phyloP scores from a whole-genome alignment of 2,888 invertebrate genomes.

The Microdon myrmicae region DNA sequence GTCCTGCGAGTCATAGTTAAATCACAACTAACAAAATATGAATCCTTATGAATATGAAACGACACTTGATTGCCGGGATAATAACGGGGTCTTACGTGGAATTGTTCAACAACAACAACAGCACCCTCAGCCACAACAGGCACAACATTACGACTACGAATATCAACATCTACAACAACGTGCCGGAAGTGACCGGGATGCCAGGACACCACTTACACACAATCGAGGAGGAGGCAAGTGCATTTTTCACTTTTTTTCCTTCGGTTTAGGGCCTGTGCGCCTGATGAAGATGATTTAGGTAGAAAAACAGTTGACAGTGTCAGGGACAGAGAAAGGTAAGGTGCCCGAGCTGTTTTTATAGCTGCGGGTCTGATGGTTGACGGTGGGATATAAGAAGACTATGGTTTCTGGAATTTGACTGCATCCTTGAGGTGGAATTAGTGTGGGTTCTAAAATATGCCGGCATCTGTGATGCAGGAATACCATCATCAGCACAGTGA shows the following conservation, averaged over 20 bases:
- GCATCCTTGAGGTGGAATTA: no score
- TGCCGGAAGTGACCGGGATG: conserved; percentile 56
- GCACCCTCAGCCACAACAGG: conserved; percentile 53
- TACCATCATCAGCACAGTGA: no score
- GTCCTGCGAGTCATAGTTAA: conserved; percentile 61
- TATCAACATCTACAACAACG: conserved; percentile 65
- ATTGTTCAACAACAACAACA: conserved; percentile 58
- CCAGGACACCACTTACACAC: conserved; percentile 62
- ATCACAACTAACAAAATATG: conserved; percentile 59
- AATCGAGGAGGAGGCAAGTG: conserved; percentile 66
- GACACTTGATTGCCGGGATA: conserved; percentile 67
- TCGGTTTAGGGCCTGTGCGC: no score
- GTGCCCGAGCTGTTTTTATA: no score
- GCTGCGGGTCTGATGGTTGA: no score
- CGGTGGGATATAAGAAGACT: no score
- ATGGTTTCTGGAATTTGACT: no score
- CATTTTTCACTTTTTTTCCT: not conserved
- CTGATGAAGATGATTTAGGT: no score
- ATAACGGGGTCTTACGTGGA: conserved; percentile 58
- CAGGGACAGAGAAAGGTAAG: conserved; percentile 7
- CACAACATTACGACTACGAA: conserved; percentile 63
- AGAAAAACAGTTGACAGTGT: conserved; percentile 1
- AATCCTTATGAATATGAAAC: conserved; percentile 68
- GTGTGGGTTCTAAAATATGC: no score
- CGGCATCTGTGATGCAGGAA: no score